Evolutionary conservation across 1,140 invertebrate genomes (phyloP).

Genomic region (Rhopalosiphum padi): DNA sequence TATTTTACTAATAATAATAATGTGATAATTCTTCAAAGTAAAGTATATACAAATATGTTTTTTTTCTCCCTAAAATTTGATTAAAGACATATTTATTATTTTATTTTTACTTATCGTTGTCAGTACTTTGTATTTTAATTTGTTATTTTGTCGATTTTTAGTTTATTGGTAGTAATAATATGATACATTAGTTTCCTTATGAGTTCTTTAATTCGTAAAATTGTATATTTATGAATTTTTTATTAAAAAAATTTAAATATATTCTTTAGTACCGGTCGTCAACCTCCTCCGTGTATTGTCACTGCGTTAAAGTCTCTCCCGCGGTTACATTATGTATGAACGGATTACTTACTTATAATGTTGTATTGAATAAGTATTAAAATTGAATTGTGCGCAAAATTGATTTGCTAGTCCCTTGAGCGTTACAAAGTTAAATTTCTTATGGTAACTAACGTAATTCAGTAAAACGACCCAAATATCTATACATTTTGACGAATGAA

Average conservation of each 20-base stretch:
- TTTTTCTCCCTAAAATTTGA: background rate
- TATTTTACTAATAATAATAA: background rate
- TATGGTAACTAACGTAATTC: background rate
- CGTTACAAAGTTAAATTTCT: background rate
- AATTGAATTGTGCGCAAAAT: constrained; percentile 44
- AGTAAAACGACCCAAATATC: constrained; percentile 23
- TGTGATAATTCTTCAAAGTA: background rate
- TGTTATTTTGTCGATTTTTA: background rate
- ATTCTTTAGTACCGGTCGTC: constrained; percentile 46
- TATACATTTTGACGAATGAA: background rate
- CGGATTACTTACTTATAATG: background rate
- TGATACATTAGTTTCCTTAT: background rate
- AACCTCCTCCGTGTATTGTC: constrained; percentile 42
- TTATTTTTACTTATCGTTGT: too few relatives aligned
- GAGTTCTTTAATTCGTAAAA: background rate
- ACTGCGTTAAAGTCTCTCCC: constrained; percentile 34
- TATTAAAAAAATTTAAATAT: constrained; percentile 10
- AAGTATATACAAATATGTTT: background rate
- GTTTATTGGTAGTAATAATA: background rate
- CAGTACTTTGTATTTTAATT: background rate
- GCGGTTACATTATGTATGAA: background rate
- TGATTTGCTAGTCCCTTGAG: constrained; percentile 30
- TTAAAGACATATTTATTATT: background rate
- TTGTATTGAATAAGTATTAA: constrained; percentile 10
- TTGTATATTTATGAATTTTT: constrained; percentile 26